Percentiles rank a stretch among this genome's conserved stretches.
These are phyloP conservation scores for Macropodus opercularis DNA, from an alignment of 2,797 vertebrate species.

Conservation along the genomic window DNA sequence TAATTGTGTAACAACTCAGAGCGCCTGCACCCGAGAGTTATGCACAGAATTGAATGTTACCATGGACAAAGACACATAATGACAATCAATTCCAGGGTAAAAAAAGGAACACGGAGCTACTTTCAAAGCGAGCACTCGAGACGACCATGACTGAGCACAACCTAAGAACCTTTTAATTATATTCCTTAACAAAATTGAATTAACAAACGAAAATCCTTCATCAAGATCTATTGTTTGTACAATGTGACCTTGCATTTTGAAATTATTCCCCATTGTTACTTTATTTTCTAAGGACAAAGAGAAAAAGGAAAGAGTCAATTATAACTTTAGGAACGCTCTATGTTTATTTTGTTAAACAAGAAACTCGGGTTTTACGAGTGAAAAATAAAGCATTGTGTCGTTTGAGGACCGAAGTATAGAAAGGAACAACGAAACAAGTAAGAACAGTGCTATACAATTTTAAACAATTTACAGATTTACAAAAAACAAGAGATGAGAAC, in stretches of 20 bases:
- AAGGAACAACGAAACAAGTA: neutral
- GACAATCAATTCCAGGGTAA: slow-evolving; percentile 68
- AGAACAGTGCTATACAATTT: neutral
- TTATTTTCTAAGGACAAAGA: neutral
- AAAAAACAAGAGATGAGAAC: neutral
- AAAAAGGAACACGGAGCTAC: slow-evolving; percentile 41
- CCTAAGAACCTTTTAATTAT: slow-evolving; percentile 17
- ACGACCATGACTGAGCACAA: slow-evolving; percentile 10
- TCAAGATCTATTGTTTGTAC: slow-evolving; percentile 52
- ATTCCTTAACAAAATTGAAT: slow-evolving; percentile 26
- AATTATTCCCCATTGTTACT: slow-evolving; percentile 18
- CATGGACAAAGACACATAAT: slow-evolving; percentile 75
- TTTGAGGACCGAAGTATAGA: slow-evolving; percentile 8
- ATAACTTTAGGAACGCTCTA: neutral
- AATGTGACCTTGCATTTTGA: slow-evolving; percentile 38
- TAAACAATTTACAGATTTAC: neutral
- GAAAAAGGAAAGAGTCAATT: neutral
- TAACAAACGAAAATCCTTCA: slow-evolving; percentile 42
- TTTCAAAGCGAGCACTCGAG: slow-evolving; percentile 54
- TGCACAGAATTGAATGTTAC: slow-evolving; percentile 71
- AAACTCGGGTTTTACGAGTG: neutral
- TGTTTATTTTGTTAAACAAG: neutral
- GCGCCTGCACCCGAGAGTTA: slow-evolving; percentile 69
- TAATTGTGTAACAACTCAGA: slow-evolving; percentile 75
- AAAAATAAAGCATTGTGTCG: neutral